These are phyloP conservation scores for Eilema caniola DNA, from an alignment of 2,888 invertebrate species.

Conservation along the genomic window DNA sequence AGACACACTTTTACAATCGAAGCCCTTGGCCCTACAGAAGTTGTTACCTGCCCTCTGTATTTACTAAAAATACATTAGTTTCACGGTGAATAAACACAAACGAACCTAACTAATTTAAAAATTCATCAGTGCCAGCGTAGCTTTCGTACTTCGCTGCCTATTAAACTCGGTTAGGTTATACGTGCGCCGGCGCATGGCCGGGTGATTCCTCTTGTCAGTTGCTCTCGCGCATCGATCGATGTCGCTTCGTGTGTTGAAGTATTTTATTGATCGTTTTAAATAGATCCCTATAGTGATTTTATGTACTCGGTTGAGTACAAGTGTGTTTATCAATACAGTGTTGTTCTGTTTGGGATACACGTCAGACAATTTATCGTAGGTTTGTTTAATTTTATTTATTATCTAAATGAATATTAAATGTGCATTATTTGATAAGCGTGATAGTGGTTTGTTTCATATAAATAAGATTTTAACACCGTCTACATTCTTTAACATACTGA, in stretches of 20 bases:
- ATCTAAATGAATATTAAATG: constrained; percentile 52
- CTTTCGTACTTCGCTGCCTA: constrained; percentile 37
- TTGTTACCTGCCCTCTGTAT: constrained; percentile 80
- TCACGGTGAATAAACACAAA: constrained; percentile 80
- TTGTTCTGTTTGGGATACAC: constrained; percentile 55
- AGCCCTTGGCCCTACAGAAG: constrained; percentile 78
- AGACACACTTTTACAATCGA: constrained; percentile 53
- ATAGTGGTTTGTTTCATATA: constrained; percentile 73
- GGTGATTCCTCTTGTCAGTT: constrained; percentile 78
- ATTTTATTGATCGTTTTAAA: constrained; percentile 69
- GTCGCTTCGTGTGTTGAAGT: constrained; percentile 55
- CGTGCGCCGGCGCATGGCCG: constrained; percentile 77
- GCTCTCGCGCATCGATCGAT: constrained; percentile 78
- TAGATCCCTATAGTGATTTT: constrained; percentile 65
- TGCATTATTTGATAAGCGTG: constrained; percentile 72
- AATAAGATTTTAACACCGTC: constrained; percentile 27
- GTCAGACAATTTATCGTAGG: constrained; percentile 44
- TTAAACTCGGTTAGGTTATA: constrained; percentile 64
- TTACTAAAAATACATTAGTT: constrained; percentile 83
- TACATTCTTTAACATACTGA: constrained; percentile 23
- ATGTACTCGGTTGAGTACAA: constrained; percentile 44
- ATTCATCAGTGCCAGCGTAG: constrained; percentile 17
- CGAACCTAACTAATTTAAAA: constrained; percentile 49
- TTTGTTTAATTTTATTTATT: constrained; percentile 56
- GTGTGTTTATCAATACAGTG: constrained; percentile 31